A percentile compares a stretch with the other conserved stretches of the same genome.
Conservation (phyloP, 2,113 vertebrate genomes). For the Bettongia penicillata region DNA sequence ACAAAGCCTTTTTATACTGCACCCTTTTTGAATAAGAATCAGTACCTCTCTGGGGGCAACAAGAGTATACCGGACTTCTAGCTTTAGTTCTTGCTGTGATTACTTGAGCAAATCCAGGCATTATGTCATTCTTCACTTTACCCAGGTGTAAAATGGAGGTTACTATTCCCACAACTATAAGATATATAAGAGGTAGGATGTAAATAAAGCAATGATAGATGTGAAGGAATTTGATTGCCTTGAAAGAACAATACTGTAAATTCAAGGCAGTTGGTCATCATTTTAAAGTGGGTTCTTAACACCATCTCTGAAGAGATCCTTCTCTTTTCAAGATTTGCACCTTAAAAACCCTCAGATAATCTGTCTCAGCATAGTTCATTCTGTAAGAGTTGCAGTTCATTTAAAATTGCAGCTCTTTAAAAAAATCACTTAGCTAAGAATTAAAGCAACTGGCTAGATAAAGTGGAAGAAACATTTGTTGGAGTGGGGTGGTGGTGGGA, state of each 20-base stretch:
- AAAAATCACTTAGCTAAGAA: constrained; percentile 1
- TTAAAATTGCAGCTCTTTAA: not conserved
- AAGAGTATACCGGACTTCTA: not conserved
- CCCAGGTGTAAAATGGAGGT: not conserved
- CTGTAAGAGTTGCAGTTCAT: not conserved
- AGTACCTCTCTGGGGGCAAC: not conserved
- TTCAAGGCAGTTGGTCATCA: not conserved
- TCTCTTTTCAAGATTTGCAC: not conserved
- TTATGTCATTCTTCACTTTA: not conserved
- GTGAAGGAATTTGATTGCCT: not conserved
- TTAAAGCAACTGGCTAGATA: not conserved
- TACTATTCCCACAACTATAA: not conserved
- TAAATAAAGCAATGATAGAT: not conserved
- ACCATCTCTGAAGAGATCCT: not conserved
- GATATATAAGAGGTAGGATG: not conserved
- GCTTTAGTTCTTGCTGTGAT: not conserved
- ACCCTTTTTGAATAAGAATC: not conserved
- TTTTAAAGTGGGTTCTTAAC: not conserved
- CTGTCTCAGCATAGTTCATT: not conserved
- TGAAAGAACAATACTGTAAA: not conserved
- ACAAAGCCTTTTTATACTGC: not conserved
- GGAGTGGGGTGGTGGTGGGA: not conserved
- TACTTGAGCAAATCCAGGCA: not conserved
- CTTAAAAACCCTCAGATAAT: not conserved
- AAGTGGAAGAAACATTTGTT: not conserved